Evolutionary conservation across 1,140 invertebrate species (phyloP), one percentile per base, ranked within the genome.

Genomic region (Aphaenogaster rudis): DNA sequence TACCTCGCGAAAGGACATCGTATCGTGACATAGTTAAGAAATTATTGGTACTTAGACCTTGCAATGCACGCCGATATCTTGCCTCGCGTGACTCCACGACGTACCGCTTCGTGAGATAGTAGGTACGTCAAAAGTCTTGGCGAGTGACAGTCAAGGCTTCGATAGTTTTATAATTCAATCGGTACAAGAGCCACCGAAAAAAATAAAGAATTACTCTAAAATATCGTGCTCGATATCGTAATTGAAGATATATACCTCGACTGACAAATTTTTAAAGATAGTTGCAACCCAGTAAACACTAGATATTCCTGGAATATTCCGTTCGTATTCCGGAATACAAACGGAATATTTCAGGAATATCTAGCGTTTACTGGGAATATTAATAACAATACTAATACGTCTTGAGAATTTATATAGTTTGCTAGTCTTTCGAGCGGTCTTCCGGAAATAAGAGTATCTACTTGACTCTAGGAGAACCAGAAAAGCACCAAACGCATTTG

Each of bases 1-100:
- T 36, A 21, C 36, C 33, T 33, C 48, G 13, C 45, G 13, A 67
- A 57, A 71, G 66, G 36, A 71, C 36, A 42, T 15, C 78, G 48
- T 54, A 52, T 69, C 78, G 64, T 71, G 78, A 81, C 64, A 57
- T 21, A 54, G 64, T 81, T 71, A 17, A 54, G 48, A n/a, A 84
- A 84, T 84, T 84, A 48, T 84, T 36, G 81, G 9, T 71, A 54
- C 63, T 80, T 48, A 36, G 69, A 76, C 39, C 69, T 84, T 76
- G 69, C 21, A 39, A 45, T 28, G 52, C 57, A 28, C 64, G n/a
- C 28, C 69, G 45, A 63, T 45, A n/a, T 77, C 72, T 77, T 50
- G 33, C 72, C 59, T 85, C 71, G 71, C 81, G 81, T 84, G 81
- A 85, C 42, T 85, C 11, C 57, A 13, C 69, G 33, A 77, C 42